Conservation (phyloP, 2,888 invertebrate genomes). For the Nemapogon koenigi region DNA sequence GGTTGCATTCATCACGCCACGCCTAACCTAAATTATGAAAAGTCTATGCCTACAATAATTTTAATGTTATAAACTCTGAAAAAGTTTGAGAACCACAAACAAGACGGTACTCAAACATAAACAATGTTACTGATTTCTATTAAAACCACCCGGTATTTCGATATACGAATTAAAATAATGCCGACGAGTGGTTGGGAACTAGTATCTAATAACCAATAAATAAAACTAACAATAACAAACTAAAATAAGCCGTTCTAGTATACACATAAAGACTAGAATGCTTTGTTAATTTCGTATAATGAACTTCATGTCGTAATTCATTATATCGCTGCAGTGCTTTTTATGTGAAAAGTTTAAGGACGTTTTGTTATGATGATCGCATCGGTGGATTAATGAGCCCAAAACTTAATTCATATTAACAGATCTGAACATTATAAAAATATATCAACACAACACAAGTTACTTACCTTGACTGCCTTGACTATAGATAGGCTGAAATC, state of each 20-base stretch:
- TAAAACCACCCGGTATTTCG: constrained; percentile 54
- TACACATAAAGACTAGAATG: not conserved
- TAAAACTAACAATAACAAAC: constrained; percentile 24
- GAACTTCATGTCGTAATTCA: not conserved
- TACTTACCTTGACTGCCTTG: no score
- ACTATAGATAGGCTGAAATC: no score
- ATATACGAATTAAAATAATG: constrained; percentile 52
- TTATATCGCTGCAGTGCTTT: not conserved
- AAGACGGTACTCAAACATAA: constrained; percentile 46
- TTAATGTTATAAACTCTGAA: not conserved
- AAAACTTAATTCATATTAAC: no score
- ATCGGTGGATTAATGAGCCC: not conserved
- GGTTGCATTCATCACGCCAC: no score
- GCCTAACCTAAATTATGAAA: no score
- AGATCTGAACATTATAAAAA: no score
- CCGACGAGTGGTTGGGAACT: constrained; percentile 33
- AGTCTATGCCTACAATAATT: not conserved
- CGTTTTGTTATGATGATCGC: not conserved
- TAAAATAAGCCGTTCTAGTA: constrained; percentile 18
- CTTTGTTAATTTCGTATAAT: not conserved
- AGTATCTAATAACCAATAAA: constrained; percentile 53
- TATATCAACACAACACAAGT: no score
- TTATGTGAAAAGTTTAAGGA: not conserved
- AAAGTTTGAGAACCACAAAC: constrained; percentile 39
- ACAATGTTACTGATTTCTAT: constrained; percentile 60